These are phyloP conservation scores for Stenchaetothrips biformis DNA, from an alignment of 2,888 invertebrate genomes.

Conservation along the genomic window DNA sequence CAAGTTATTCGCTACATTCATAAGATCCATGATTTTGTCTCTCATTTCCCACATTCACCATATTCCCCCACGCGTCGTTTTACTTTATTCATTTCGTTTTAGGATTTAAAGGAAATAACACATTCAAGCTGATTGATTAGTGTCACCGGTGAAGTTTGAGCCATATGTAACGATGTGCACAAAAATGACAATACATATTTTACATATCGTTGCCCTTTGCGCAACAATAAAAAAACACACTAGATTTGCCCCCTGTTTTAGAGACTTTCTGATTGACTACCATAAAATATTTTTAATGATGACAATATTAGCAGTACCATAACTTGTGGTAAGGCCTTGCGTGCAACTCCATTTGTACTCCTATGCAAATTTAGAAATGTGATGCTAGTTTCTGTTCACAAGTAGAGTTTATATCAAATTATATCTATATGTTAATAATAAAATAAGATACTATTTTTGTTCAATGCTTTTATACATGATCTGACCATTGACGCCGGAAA, in stretches of 20 bases:
- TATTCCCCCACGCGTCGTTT: background rate
- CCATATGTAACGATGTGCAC: too few relatives aligned
- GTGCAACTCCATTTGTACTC: background rate
- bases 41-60: background rate
- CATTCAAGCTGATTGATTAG: background rate
- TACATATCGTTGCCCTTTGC: background rate
- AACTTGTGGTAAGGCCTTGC: background rate
- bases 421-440: background rate
- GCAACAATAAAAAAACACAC: background rate
- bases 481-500: background rate
- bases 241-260: background rate
- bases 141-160: background rate
- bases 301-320: background rate
- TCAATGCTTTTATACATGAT: slow-evolving; percentile 3
- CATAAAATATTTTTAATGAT: background rate
- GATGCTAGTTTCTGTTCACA: background rate
- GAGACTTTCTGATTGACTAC: background rate
- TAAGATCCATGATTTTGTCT: background rate
- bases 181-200: background rate
- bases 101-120: background rate
- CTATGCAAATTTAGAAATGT: background rate
- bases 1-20: too few relatives aligned
- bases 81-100: background rate
- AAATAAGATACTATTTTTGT: background rate
- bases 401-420: background rate